phyloP scores from a whole-genome alignment of 1,140 invertebrate species.

The Nymphalis io region DNA sequence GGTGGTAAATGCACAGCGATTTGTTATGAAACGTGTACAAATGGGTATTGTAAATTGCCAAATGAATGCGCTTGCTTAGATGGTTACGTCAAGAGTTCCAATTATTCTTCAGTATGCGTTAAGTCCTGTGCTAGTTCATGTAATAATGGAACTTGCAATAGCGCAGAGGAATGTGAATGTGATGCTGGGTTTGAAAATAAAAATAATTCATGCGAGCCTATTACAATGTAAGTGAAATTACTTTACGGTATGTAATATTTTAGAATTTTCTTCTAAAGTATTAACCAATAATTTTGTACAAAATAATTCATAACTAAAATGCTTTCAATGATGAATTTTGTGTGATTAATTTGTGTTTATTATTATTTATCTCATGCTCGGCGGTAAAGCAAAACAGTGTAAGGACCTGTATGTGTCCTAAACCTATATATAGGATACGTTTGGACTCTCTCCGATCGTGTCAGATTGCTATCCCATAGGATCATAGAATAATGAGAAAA shows the following conservation, averaged over 20 bases:
- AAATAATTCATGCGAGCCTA: background rate
- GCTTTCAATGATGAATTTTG: too few relatives aligned
- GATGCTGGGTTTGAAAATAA: constrained; percentile 28
- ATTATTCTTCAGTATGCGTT: constrained; percentile 19
- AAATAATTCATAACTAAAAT: too few relatives aligned
- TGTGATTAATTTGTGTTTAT: too few relatives aligned
- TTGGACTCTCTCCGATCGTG: too few relatives aligned
- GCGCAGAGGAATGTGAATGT: constrained; percentile 36
- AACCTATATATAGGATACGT: too few relatives aligned
- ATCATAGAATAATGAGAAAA: too few relatives aligned
- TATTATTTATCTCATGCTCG: too few relatives aligned
- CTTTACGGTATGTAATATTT: background rate
- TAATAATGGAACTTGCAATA: constrained; percentile 35
- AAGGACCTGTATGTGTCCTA: too few relatives aligned
- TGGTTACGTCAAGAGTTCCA: constrained; percentile 27
- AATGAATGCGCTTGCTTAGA: constrained; percentile 38
- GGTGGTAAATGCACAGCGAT: constrained; percentile 30
- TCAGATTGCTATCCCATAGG: too few relatives aligned
- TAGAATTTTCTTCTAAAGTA: too few relatives aligned
- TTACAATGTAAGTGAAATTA: constrained; percentile 13
- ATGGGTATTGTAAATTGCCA: constrained; percentile 34
- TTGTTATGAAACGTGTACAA: constrained; percentile 33
- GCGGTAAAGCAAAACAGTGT: too few relatives aligned
- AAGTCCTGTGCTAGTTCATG: constrained; percentile 31
- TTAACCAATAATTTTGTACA: too few relatives aligned